Evolutionary conservation across 35 echinoderm and acorn worm genomes (phyloP).

Genomic region (Diadema setosum): DNA sequence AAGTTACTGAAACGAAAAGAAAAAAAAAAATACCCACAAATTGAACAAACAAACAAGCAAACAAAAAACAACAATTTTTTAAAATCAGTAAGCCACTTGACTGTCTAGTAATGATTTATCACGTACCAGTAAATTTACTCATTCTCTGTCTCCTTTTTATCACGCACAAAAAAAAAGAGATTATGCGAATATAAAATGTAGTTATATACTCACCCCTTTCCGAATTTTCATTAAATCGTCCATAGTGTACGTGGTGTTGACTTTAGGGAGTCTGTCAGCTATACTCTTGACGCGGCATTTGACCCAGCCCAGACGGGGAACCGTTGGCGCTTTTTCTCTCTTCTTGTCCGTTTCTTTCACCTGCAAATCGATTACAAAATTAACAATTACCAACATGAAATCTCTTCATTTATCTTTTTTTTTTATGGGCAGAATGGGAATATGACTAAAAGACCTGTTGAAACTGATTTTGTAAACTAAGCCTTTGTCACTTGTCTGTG

Average conservation of each 20-base stretch:
- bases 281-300: slow-evolving; percentile 55
- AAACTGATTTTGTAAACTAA: too few species aligned
- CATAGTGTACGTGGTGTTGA: slow-evolving; percentile 43
- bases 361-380: too few species aligned
- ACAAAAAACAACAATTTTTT: not conserved
- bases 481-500: too few species aligned
- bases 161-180: not conserved
- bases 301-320: slow-evolving; percentile 69
- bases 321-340: not conserved
- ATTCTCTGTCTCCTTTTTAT: not conserved
- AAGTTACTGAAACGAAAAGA: too few species aligned
- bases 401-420: too few species aligned
- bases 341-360: not conserved
- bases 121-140: not conserved
- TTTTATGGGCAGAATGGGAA: too few species aligned
- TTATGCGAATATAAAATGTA: not conserved
- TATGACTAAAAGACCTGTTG: too few species aligned
- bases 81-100: not conserved
- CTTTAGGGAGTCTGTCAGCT: slow-evolving; percentile 61
- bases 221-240: slow-evolving; percentile 78
- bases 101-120: not conserved
- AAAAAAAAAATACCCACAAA: not conserved
- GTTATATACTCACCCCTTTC: slow-evolving; percentile 48
- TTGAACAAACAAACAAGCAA: not conserved
- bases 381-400: too few species aligned